Percentiles rank a stretch among this genome's conserved stretches.
phyloP scores from a whole-genome alignment of 2,888 invertebrate species.

The Lasioglossum villosulum region DNA sequence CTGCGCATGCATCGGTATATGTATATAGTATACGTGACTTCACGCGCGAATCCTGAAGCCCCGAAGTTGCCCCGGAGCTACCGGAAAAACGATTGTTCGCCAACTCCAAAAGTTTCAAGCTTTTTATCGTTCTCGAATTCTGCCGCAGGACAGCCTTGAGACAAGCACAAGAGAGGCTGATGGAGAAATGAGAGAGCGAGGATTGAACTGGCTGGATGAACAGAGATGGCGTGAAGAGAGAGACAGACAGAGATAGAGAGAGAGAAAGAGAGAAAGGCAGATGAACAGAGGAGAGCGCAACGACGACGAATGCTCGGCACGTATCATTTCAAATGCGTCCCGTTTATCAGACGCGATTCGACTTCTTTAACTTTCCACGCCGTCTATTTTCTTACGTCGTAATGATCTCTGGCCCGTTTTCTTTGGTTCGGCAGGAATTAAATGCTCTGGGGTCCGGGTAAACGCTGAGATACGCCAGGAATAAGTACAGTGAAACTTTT shows the following conservation, averaged over 20 bases:
- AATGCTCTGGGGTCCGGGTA: background rate
- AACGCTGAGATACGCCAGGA: constrained; percentile 35
- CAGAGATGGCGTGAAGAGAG: background rate
- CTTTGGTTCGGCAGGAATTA: constrained; percentile 7
- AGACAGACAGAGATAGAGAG: background rate
- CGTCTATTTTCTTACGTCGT: constrained; percentile 44
- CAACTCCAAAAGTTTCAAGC: constrained; percentile 55
- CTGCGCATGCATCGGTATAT: constrained; percentile 19
- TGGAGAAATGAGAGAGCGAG: constrained; percentile 1
- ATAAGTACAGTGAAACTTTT: constrained; percentile 43
- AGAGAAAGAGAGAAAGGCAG: background rate
- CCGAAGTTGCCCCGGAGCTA: constrained; percentile 47
- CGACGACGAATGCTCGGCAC: constrained; percentile 29
- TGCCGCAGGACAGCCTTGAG: constrained; percentile 51
- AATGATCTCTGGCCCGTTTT: constrained; percentile 45
- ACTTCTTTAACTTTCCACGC: constrained; percentile 43
- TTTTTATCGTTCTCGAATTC: constrained; percentile 67
- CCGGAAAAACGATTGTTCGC: constrained; percentile 69
- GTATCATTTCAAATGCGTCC: constrained; percentile 51
- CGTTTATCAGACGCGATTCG: constrained; percentile 54
- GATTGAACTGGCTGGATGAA: background rate
- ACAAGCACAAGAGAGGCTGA: constrained; percentile 19
- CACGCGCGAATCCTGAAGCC: constrained; percentile 41
- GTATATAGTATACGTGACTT: constrained; percentile 51
- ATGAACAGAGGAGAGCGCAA: constrained; percentile 9